Evolutionary conservation across 2,888 invertebrate genomes (phyloP), one percentile per base, ranked within the genome.

Genomic region (Linnaemya tessellans): DNA sequence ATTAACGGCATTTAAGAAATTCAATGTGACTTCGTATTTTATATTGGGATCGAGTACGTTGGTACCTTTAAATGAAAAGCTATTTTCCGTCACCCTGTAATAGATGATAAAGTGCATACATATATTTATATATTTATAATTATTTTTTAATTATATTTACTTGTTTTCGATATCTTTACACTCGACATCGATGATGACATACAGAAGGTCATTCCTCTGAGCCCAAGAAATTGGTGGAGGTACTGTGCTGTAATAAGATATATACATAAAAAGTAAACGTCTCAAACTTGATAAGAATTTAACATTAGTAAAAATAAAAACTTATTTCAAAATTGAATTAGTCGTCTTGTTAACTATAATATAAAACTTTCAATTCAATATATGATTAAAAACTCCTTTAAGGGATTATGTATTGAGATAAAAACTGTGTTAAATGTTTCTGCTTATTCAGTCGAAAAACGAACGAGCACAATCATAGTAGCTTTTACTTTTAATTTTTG

Each of bases 151-250:
- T 65, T 22, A 22, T 38, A 94, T 94, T 91, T 95, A 94, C 93
- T 95, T 96, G 89, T 98, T 95, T 89, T 94, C 94, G 74, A 98
- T 97, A 90, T 96, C 95, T 94, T 96, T 97, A 91, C 96, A 96
- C 94, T 98, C 98, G 90, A 98, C 94, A 93, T 97, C 97, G 92
- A 99, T 96, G 88, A 98, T 98, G 89, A 99, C 94, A 91, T 95
- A 97, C 87, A 99, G 93, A 89, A 96, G 94, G 90, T 95, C 95
- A 89, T 95, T 95, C 90, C 97, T 95, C 93, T 99, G 98, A 80
- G 98, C 98, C 99, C 99, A 99, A 93, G 97, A 94, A 89, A 98
- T 96, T 87, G 97, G 95, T 86, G 98, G 98, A 90, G 97, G 96
- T 89, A 92, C 89, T 79, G 90, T 86, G 80, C 91, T 92, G 87